Base-by-base conservation (phyloP, 2,113 vertebrate genomes). In the Camelus bactrianus region DNA sequence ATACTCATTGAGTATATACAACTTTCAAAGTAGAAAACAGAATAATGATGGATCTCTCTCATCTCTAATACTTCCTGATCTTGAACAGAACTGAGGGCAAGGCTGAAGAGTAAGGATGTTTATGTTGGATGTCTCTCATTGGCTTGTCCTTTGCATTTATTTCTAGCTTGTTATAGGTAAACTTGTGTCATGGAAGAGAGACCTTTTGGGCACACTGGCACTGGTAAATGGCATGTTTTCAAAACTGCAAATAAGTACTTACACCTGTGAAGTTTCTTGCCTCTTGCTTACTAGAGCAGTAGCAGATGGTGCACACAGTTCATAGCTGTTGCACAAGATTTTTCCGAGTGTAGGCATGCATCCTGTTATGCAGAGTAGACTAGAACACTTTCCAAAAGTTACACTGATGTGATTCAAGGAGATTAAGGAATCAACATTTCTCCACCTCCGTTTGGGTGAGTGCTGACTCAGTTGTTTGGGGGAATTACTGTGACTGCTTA, bases 381-480 rank as follows among this genome's bases (percentile, higher is more conserved):
- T 10, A 60, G 50, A 81, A 89, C 22, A 19, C 73, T 84, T 87
- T 67, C 75, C 69, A 95, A 77, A 52, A 38, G 32, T 72, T 76
- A 58, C 32, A 7, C 60, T 81, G 9, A 13, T 91, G 22, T 77
- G 69, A 83, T 91, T 76, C 81, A 75, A 1, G 56, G 50, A 52
- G 38, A 26, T n/a, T 75, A 30, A 69, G 67, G 87, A 83, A 83
- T 94, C 58, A 80, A 4, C 79, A 62, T 50, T n/a, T 86, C 46
- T 72, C 20, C 38, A 2, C 79, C 62, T 94, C 38, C 0, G 4
- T 65, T 72, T 93, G 79, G 42, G 20, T 15, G 26, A 75, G n/a
- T n/a, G 46, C 79, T 93, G 64, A 94, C 80, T 96, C 52, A 15
- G 22, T 89, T 76, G 20, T 96, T 92, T 77, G 10, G 28, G 28